phyloP scores from a whole-genome alignment of 2,113 vertebrate species.

The Pelusios castaneus region DNA sequence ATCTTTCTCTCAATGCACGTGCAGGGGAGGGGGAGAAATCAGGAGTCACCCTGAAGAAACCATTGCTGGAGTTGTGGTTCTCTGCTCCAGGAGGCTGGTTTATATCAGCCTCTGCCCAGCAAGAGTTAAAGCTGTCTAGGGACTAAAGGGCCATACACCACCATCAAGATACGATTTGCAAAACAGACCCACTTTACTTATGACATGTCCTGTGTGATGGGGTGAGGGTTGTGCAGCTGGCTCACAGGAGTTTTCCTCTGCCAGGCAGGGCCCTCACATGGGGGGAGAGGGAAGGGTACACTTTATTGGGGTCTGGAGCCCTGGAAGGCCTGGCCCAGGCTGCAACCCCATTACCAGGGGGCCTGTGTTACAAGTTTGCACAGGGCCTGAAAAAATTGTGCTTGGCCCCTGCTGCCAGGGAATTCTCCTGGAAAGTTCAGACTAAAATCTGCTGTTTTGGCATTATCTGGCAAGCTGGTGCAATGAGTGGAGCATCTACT shows the following conservation, averaged over 20 bases:
- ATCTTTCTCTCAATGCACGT: neutral
- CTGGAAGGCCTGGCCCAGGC: too few relatives aligned
- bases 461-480: neutral
- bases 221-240: neutral
- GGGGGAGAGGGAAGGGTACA: too few relatives aligned
- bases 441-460: neutral
- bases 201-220: neutral
- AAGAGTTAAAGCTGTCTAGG: neutral
- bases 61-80: fast-evolving
- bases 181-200: neutral
- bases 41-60: neutral
- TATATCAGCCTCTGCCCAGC: neutral
- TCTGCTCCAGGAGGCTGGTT: neutral
- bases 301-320: too few relatives aligned
- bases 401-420: neutral
- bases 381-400: too few relatives aligned
- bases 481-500: neutral
- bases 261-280: neutral
- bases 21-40: neutral
- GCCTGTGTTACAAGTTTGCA: too few relatives aligned
- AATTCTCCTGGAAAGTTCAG: neutral
- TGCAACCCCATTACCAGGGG: too few relatives aligned
- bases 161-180: fast-evolving
- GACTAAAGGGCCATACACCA: neutral
- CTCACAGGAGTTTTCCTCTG: neutral